phyloP scores from a whole-genome alignment of 2,888 invertebrate species.

The Labia minor region DNA sequence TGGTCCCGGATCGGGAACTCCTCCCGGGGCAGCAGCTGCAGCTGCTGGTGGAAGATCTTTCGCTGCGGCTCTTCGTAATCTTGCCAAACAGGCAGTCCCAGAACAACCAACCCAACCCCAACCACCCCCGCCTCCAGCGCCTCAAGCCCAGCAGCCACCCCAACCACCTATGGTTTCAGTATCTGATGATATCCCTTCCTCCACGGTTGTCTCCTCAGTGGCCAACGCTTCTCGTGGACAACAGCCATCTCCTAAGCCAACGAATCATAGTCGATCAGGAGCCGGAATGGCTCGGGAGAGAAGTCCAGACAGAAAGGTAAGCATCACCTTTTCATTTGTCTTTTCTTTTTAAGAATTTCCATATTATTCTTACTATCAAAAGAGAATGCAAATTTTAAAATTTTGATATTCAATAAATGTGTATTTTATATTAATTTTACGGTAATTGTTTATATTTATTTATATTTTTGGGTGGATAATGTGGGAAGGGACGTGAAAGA shows the following conservation, averaged over 20 bases:
- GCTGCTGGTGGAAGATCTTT: slow-evolving; percentile 47
- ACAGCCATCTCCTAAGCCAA: background rate
- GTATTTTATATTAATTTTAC: too few relatives aligned
- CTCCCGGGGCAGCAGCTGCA: background rate
- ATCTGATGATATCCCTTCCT: background rate
- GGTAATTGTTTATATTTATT: too few relatives aligned
- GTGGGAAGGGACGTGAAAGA: too few relatives aligned
- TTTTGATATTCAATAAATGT: too few relatives aligned
- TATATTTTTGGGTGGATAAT: too few relatives aligned
- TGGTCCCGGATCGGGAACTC: slow-evolving; percentile 15
- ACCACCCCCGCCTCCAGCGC: slow-evolving; percentile 29
- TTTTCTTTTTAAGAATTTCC: too few relatives aligned
- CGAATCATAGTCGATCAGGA: background rate
- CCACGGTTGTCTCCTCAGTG: background rate
- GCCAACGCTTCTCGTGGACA: background rate
- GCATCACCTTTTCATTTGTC: background rate
- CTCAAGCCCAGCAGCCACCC: slow-evolving; percentile 23
- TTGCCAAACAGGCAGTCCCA: slow-evolving; percentile 83
- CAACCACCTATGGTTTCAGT: background rate
- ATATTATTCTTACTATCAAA: too few relatives aligned
- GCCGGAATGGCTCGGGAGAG: background rate
- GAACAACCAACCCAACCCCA: background rate
- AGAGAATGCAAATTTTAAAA: too few relatives aligned
- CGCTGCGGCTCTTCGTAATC: slow-evolving; percentile 79
- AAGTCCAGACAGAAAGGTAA: background rate